phyloP scores from a whole-genome alignment of 2,888 invertebrate genomes.

The Volucella bombylans region DNA sequence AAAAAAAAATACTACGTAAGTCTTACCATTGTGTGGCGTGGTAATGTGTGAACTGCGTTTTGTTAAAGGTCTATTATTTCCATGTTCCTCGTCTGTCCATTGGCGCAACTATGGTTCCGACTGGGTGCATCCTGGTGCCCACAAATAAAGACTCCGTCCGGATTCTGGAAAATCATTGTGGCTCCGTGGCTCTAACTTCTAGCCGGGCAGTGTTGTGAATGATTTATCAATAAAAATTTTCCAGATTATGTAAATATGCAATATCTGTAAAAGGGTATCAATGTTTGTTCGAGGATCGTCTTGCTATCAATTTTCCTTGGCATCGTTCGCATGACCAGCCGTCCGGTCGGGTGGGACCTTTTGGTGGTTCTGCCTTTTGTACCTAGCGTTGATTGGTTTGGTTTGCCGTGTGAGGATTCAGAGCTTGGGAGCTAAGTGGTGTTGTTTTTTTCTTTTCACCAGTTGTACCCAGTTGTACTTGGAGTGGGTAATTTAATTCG shows the following conservation, averaged over 20 bases:
- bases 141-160: neutral
- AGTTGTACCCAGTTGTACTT: constrained; percentile 37
- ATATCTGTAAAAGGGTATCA: constrained; percentile 73
- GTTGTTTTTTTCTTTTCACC: neutral
- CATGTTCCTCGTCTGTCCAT: constrained; percentile 60
- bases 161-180: constrained; percentile 19
- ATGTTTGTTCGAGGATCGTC: constrained; percentile 61
- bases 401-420: constrained; percentile 34
- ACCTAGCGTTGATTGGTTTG: constrained; percentile 52
- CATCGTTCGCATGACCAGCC: constrained; percentile 6
- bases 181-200: constrained; percentile 8
- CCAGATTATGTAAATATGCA: constrained; percentile 72
- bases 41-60: constrained; percentile 74
- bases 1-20: constrained; percentile 4
- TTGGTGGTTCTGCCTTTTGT: constrained; percentile 25
- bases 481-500: constrained; percentile 58
- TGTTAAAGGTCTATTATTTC: constrained; percentile 73
- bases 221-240: constrained; percentile 71
- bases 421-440: constrained; percentile 44
- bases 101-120: constrained; percentile 6
- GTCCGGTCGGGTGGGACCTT: neutral
- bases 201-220: constrained; percentile 50
- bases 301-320: constrained; percentile 57
- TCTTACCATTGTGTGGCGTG: constrained; percentile 65
- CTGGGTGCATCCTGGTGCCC: neutral